Conservation (phyloP, 2,797 vertebrate species). For the Hydrolagus colliei region DNA sequence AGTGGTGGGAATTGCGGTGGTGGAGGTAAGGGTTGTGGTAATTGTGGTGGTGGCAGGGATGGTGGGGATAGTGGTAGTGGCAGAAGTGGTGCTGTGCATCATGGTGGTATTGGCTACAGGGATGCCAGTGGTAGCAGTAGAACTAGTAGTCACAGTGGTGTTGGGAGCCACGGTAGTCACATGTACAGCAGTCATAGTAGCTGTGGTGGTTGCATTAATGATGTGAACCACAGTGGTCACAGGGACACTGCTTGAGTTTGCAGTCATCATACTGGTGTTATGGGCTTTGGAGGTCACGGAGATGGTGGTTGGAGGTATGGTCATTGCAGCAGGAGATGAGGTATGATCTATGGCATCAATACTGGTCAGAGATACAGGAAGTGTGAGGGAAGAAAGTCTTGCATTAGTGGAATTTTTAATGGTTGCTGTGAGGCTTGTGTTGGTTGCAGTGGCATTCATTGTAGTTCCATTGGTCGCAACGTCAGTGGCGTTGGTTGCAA, state of each 20-base stretch:
- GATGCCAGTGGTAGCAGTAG: background rate
- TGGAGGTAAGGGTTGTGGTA: background rate
- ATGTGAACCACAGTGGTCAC: background rate
- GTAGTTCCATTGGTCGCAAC: background rate
- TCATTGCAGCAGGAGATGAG: rapidly evolving
- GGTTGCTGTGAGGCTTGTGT: background rate
- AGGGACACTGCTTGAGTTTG: background rate
- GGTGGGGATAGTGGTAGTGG: background rate
- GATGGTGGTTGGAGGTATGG: background rate
- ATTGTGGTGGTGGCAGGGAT: background rate
- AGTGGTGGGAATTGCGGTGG: slow-evolving; percentile 32
- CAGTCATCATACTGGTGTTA: background rate
- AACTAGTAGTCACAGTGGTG: slow-evolving; percentile 29
- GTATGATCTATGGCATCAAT: background rate
- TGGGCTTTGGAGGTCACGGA: background rate
- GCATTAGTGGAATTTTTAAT: rapidly evolving
- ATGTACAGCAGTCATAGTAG: background rate
- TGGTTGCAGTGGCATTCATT: rapidly evolving
- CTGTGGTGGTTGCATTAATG: slow-evolving; percentile 36
- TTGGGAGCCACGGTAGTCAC: slow-evolving; percentile 33
- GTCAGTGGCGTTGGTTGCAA: rapidly evolving
- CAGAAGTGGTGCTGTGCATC: background rate
- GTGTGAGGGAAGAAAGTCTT: background rate
- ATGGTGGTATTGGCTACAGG: background rate
- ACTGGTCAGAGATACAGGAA: rapidly evolving